phyloP scores from a whole-genome alignment of 2,797 vertebrate species.

The Staurois parvus region DNA sequence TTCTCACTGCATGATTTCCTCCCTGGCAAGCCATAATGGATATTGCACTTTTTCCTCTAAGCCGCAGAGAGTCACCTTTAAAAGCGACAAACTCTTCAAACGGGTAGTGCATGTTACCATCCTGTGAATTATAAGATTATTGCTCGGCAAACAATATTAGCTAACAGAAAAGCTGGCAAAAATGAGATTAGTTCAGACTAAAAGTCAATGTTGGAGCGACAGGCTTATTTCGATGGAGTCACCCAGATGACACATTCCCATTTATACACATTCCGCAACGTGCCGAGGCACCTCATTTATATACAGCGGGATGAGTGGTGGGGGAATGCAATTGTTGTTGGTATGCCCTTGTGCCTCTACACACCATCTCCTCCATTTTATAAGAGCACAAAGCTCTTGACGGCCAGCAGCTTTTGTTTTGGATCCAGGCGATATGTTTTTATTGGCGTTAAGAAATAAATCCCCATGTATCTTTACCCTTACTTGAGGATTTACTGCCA shows the following conservation, averaged over 20 bases:
- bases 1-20: background rate
- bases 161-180: conserved; percentile 1
- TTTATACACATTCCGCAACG: conserved; percentile 4
- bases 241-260: conserved; percentile 9
- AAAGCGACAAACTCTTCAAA: conserved; percentile 14
- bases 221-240: background rate
- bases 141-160: conserved; percentile 26
- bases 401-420: background rate
- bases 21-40: background rate
- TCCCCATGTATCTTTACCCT: background rate
- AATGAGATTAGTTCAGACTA: conserved; percentile 12
- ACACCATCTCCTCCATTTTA: background rate
- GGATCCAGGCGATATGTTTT: conserved; percentile 14
- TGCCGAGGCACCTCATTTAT: too few relatives aligned
- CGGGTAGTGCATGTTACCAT: background rate
- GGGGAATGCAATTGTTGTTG: background rate
- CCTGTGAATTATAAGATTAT: conserved; percentile 43
- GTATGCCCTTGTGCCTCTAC: background rate
- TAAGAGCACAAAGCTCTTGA: background rate
- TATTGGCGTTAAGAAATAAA: conserved; percentile 15
- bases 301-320: background rate
- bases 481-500: background rate
- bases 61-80: background rate
- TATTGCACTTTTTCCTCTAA: background rate
- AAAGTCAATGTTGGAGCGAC: background rate